Percentiles rank a stretch among this genome's conserved stretches.
These are phyloP conservation scores for Meleagris gallopavo DNA, from an alignment of 2,113 vertebrate species.

Conservation along the genomic window DNA sequence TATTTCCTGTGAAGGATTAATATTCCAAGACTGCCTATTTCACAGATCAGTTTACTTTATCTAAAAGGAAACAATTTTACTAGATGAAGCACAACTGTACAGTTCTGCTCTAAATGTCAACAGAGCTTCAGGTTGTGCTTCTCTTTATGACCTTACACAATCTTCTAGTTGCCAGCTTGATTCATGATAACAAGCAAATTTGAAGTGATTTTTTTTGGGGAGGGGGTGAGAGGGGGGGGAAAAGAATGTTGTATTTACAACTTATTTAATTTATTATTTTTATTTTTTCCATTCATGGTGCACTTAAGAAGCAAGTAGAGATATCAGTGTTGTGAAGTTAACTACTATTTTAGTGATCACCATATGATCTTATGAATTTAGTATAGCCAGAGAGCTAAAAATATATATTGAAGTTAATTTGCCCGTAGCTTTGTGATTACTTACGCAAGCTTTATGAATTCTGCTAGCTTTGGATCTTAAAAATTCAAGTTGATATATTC, in stretches of 20 bases:
- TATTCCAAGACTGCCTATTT: background rate
- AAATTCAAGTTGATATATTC: slow-evolving; percentile 8
- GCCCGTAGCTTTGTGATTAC: background rate
- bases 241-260: fast-evolving
- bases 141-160: background rate
- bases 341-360: background rate
- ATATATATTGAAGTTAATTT: background rate
- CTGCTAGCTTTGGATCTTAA: background rate
- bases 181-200: background rate
- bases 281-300: too few relatives aligned
- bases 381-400: background rate
- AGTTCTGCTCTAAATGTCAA: background rate
- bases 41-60: background rate
- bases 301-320: background rate
- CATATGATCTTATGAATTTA: background rate
- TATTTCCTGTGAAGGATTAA: background rate
- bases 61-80: background rate
- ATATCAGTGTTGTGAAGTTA: background rate
- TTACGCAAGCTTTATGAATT: background rate
- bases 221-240: too few relatives aligned
- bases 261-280: too few relatives aligned
- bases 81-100: background rate
- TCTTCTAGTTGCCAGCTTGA: background rate
- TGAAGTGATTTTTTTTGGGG: background rate
- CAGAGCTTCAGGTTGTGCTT: background rate